These are phyloP conservation scores for Cyprinella venusta DNA, from an alignment of 2,797 vertebrate genomes.

Conservation along the genomic window DNA sequence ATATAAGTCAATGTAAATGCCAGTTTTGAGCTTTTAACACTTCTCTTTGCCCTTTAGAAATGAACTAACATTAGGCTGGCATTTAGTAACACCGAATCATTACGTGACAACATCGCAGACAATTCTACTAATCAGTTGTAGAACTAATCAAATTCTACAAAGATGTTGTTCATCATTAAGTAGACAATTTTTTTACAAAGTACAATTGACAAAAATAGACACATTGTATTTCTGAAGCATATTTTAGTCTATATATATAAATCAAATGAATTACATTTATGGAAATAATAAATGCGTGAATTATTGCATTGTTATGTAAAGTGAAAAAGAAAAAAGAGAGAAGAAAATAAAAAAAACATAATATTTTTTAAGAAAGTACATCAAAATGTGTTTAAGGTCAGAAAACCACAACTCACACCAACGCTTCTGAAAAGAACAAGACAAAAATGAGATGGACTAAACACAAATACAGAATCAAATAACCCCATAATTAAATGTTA, in stretches of 20 bases:
- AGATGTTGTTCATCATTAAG: background rate
- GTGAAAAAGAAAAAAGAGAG: background rate
- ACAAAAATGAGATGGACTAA: background rate
- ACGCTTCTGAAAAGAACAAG: background rate
- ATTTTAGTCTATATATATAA: background rate
- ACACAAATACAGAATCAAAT: background rate
- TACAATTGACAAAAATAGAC: background rate
- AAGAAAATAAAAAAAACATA: no score
- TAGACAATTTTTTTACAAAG: background rate
- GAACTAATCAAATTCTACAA: no score
- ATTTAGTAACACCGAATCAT: background rate
- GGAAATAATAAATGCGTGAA: background rate
- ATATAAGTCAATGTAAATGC: background rate
- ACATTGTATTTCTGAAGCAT: background rate
- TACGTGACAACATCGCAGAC: background rate
- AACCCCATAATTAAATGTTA: background rate
- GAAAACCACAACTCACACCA: conserved; percentile 4
- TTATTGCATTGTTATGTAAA: background rate
- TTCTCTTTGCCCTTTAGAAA: background rate
- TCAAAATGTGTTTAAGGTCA: background rate
- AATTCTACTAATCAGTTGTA: background rate
- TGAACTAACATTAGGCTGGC: background rate
- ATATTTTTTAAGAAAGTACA: background rate
- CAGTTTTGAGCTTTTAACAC: background rate
- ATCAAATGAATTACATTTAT: background rate